A percentile compares a stretch with the other conserved stretches of the same genome.
phyloP scores from a whole-genome alignment of 2,888 invertebrate genomes.

The Yponomeuta malinellus region DNA sequence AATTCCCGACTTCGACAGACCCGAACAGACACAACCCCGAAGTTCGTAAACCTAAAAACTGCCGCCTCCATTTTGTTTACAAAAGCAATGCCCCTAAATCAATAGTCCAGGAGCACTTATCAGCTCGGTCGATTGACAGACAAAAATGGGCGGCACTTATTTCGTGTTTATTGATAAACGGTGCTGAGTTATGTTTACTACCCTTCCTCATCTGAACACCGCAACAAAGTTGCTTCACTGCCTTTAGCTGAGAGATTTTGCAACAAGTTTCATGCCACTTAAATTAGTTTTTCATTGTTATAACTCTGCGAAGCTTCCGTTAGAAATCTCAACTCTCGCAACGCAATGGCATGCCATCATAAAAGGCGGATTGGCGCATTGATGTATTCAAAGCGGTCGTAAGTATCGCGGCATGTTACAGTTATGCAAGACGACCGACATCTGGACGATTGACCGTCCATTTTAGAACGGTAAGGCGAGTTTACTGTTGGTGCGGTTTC shows the following conservation, averaged over 20 bases:
- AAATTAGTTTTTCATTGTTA: background rate
- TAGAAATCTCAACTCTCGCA: background rate
- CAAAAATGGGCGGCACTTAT: background rate
- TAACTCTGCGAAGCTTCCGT: background rate
- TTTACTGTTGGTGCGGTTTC: background rate
- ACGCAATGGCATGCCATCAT: background rate
- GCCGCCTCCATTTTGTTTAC: too few relatives aligned
- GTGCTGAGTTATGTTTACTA: background rate
- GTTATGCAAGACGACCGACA: conserved; percentile 22
- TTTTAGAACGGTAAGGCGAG: conserved; percentile 9
- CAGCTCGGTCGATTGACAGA: background rate
- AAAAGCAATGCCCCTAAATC: background rate
- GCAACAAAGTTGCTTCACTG: too few relatives aligned
- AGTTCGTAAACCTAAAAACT: too few relatives aligned
- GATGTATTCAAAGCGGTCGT: background rate
- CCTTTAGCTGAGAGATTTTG: background rate
- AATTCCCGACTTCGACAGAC: too few relatives aligned
- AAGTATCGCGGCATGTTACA: conserved; percentile 2
- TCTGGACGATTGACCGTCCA: conserved; percentile 12
- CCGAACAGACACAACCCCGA: too few relatives aligned
- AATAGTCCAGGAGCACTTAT: background rate
- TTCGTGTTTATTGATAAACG: background rate
- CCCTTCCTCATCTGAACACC: background rate
- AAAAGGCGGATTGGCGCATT: background rate
- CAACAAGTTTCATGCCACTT: background rate